phyloP scores from a whole-genome alignment of 1,140 invertebrate species.

The Camponotus floridanus region DNA sequence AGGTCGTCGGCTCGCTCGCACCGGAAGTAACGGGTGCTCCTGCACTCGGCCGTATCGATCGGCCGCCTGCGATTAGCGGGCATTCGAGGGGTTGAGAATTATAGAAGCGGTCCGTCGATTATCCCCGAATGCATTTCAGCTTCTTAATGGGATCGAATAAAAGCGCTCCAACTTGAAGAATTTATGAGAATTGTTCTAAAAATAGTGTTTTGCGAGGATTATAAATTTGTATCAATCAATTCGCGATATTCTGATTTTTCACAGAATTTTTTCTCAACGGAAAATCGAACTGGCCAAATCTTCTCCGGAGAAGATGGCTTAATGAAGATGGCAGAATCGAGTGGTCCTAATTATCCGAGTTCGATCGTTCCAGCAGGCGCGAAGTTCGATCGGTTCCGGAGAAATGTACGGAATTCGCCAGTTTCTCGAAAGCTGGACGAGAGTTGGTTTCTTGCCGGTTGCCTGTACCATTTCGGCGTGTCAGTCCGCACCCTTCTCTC shows the following conservation, averaged over 20 bases:
- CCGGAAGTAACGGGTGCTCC: conserved; percentile 54
- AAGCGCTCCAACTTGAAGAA: neutral
- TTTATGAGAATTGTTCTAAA: neutral
- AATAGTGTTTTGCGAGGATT: neutral
- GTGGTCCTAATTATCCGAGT: conserved; percentile 70
- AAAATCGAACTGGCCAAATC: neutral
- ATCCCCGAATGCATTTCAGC: neutral
- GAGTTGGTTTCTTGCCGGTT: conserved; percentile 71
- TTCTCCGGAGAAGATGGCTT: conserved; percentile 8
- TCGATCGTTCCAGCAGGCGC: conserved; percentile 68
- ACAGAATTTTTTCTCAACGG: neutral
- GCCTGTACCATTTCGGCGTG: conserved; percentile 27
- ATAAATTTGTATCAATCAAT: neutral
- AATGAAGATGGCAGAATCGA: conserved; percentile 69
- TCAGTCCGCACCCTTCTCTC: conserved; percentile 45
- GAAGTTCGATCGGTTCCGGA: conserved; percentile 74
- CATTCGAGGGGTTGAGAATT: neutral
- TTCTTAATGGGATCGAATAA: neutral
- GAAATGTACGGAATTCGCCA: conserved; percentile 74
- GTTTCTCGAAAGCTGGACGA: conserved; percentile 74
- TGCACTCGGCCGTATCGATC: conserved; percentile 61
- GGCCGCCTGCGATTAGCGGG: conserved; percentile 33
- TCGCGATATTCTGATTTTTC: neutral
- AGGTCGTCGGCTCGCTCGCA: conserved; percentile 65
- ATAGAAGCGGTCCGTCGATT: neutral